Evolutionary conservation across 2,888 invertebrate species (phyloP).

Genomic region (Phortica magna): DNA sequence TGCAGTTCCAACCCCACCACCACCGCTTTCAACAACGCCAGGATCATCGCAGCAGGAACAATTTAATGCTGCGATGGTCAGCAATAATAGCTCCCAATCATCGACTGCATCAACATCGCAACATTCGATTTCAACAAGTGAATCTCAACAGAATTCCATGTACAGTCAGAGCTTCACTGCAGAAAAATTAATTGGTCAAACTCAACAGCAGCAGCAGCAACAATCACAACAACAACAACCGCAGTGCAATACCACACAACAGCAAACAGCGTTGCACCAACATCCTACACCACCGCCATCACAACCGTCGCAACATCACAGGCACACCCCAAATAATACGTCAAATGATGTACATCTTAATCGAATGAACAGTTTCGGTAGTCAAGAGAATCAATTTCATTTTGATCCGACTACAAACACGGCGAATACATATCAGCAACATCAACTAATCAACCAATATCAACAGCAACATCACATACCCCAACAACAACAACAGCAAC

Average conservation of each 20-base stretch:
- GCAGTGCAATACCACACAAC: constrained; percentile 43
- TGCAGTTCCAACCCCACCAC: constrained; percentile 74
- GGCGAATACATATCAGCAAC: constrained; percentile 72
- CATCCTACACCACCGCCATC: constrained; percentile 62
- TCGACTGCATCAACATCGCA: constrained; percentile 75
- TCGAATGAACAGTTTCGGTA: constrained; percentile 74
- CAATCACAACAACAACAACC: constrained; percentile 53
- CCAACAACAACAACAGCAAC: constrained; percentile 64
- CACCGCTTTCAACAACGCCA: constrained; percentile 75
- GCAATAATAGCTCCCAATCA: constrained; percentile 76
- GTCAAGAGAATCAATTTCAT: constrained; percentile 73
- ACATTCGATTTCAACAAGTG: constrained; percentile 75
- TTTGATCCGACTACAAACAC: constrained; percentile 66
- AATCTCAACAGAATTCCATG: constrained; percentile 77
- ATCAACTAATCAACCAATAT: constrained; percentile 73
- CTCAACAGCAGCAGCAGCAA: constrained; percentile 60
- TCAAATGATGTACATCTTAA: constrained; percentile 70
- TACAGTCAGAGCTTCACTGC: constrained; percentile 76
- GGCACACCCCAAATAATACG: constrained; percentile 68
- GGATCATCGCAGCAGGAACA: constrained; percentile 75
- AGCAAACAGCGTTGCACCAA: constrained; percentile 56
- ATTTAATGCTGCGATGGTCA: constrained; percentile 75
- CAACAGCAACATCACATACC: constrained; percentile 71
- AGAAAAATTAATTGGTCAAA: constrained; percentile 72
- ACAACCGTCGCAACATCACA: constrained; percentile 63